phyloP scores from a whole-genome alignment of 2,797 vertebrate genomes.

The Chelmon rostratus region DNA sequence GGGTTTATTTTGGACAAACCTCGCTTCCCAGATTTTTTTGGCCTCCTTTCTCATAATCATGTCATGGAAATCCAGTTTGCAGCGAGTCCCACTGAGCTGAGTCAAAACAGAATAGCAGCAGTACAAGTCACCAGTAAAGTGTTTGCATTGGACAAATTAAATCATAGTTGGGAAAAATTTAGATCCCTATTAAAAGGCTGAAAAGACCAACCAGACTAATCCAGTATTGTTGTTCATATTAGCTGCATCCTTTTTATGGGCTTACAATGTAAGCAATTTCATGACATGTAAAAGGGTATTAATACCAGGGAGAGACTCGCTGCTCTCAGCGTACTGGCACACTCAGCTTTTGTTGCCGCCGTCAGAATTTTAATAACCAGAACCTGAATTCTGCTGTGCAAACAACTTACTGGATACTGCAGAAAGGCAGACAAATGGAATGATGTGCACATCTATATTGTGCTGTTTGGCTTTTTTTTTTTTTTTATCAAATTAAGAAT shows the following conservation, averaged over 20 bases:
- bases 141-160: conserved; percentile 9
- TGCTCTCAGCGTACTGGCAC: not conserved
- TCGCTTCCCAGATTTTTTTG: not conserved
- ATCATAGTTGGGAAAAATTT: not conserved
- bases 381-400: conserved; percentile 15
- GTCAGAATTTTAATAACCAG: conserved; percentile 3
- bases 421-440: not conserved
- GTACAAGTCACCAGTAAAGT: not conserved
- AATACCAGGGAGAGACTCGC: conserved; percentile 6
- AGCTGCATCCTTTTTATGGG: not conserved
- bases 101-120: not conserved
- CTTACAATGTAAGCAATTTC: conserved; percentile 7
- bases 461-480: not conserved
- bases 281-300: conserved; percentile 16
- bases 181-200: conserved; percentile 16
- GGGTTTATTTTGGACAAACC: not conserved
- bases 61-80: conserved; percentile 4
- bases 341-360: conserved; percentile 3
- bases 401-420: not conserved
- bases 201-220: conserved; percentile 25
- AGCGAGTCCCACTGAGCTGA: conserved; percentile 10
- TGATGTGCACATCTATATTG: too few relatives aligned
- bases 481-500: not conserved
- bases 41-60: not conserved
- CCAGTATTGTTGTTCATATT: not conserved